phyloP scores from a whole-genome alignment of 2,888 invertebrate species.

The Fabriciana adippe region DNA sequence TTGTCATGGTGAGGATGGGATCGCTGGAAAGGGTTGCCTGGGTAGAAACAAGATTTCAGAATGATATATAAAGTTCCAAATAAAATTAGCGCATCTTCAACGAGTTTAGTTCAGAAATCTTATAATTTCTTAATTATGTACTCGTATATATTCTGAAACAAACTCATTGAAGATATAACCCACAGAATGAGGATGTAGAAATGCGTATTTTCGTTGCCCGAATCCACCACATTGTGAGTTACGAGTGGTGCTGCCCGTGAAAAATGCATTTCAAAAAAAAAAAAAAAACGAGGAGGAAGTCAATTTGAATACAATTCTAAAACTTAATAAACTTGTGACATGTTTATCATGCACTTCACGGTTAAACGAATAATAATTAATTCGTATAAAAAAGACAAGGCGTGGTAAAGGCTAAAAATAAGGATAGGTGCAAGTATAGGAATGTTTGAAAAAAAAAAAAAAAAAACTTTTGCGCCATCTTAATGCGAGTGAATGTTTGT shows the following conservation, averaged over 20 bases:
- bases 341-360: slow-evolving; percentile 71
- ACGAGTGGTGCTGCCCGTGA: slow-evolving; percentile 77
- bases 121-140: background rate
- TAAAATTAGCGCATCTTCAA: slow-evolving; percentile 57
- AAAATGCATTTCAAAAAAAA: slow-evolving; percentile 57
- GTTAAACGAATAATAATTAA: slow-evolving; percentile 68
- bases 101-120: slow-evolving; percentile 17
- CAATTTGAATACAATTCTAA: slow-evolving; percentile 49
- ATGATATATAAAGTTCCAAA: slow-evolving; percentile 50
- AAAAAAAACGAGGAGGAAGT: slow-evolving; percentile 48
- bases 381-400: slow-evolving; percentile 62
- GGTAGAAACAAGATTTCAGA: slow-evolving; percentile 65
- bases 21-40: slow-evolving; percentile 78
- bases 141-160: slow-evolving; percentile 21
- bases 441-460: slow-evolving; percentile 53
- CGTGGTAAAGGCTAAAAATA: slow-evolving; percentile 67
- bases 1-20: slow-evolving; percentile 78
- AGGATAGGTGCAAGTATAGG: slow-evolving; percentile 74
- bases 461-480: slow-evolving; percentile 51
- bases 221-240: slow-evolving; percentile 72
- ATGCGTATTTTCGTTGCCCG: slow-evolving; percentile 23
- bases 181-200: background rate
- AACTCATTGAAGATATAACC: slow-evolving; percentile 20
- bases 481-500: slow-evolving; percentile 56
- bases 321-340: slow-evolving; percentile 44